These are phyloP conservation scores for Crossaster papposus DNA, from an alignment of 53 echinoderm and acorn worm genomes.

Conservation along the genomic window DNA sequence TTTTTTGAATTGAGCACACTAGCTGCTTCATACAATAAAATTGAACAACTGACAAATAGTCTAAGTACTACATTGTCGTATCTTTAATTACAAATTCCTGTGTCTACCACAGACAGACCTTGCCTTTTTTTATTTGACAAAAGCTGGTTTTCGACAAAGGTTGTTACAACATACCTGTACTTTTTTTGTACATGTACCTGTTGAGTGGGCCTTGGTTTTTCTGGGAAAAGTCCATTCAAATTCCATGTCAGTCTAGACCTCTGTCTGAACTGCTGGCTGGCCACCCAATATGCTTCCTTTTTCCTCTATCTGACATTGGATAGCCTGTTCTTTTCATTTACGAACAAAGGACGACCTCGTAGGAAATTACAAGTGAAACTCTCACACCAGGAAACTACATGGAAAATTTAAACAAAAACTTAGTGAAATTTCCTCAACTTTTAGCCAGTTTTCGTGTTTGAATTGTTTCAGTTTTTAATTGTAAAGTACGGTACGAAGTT, in stretches of 20 bases:
- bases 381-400: not conserved
- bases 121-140: too few relatives aligned
- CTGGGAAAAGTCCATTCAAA: constrained; percentile 3
- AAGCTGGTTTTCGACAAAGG: not conserved
- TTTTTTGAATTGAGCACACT: too few relatives aligned
- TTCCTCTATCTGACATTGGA: constrained; percentile 4
- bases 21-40: too few relatives aligned
- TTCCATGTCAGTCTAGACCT: constrained; percentile 19
- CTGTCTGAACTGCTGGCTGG: constrained; percentile 2
- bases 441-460: not conserved
- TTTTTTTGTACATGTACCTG: too few relatives aligned
- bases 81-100: too few relatives aligned
- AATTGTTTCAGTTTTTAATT: not conserved
- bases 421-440: too few relatives aligned
- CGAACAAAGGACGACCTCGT: constrained; percentile 3
- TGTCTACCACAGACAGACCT: too few relatives aligned
- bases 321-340: not conserved
- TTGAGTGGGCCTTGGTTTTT: not conserved
- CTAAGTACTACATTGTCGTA: too few relatives aligned
- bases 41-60: too few relatives aligned
- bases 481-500: not conserved
- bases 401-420: too few relatives aligned
- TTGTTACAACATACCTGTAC: too few relatives aligned
- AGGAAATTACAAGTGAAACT: not conserved
- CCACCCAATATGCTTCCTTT: not conserved